phyloP scores from a whole-genome alignment of 2,113 vertebrate genomes.

The Amia ocellicauda region DNA sequence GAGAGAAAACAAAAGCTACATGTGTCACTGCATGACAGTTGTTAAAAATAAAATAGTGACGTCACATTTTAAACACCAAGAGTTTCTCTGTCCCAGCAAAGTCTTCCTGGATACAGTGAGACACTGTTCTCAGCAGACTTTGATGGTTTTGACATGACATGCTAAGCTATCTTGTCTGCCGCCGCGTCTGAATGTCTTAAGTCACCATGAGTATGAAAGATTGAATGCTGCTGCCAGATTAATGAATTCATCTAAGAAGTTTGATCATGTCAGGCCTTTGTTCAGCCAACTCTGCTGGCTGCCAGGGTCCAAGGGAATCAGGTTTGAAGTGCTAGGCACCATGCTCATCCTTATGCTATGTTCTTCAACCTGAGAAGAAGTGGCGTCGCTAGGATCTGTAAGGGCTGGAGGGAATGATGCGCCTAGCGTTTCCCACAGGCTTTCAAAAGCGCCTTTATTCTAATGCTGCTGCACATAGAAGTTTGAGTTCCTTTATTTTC shows the following conservation, averaged over 20 bases:
- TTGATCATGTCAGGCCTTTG: constrained; percentile 30
- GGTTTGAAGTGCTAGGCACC: constrained; percentile 15
- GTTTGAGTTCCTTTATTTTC: constrained; percentile 32
- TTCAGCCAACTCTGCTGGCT: constrained; percentile 22
- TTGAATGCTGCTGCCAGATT: constrained; percentile 51
- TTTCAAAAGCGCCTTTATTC: constrained; percentile 1
- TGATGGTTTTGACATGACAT: constrained; percentile 59
- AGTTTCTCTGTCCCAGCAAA: constrained; percentile 12
- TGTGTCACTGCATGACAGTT: not conserved
- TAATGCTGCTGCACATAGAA: constrained; percentile 26
- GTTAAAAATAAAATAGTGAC: constrained; percentile 5
- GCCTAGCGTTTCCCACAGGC: constrained; percentile 28
- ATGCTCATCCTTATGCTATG: constrained; percentile 7
- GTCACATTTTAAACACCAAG: not conserved
- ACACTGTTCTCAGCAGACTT: constrained; percentile 6
- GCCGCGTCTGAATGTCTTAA: constrained; percentile 48
- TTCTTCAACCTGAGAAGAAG: constrained; percentile 27
- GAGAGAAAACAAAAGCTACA: not conserved
- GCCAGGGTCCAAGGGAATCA: constrained; percentile 18
- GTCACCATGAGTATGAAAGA: constrained; percentile 48
- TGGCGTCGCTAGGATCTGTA: constrained; percentile 35
- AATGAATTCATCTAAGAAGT: constrained; percentile 41
- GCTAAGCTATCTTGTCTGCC: constrained; percentile 48
- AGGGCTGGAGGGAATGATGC: constrained; percentile 35
- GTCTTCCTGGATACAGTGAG: constrained; percentile 29